phyloP scores from a whole-genome alignment of 2,888 invertebrate species.

The Gryllus longicercus region DNA sequence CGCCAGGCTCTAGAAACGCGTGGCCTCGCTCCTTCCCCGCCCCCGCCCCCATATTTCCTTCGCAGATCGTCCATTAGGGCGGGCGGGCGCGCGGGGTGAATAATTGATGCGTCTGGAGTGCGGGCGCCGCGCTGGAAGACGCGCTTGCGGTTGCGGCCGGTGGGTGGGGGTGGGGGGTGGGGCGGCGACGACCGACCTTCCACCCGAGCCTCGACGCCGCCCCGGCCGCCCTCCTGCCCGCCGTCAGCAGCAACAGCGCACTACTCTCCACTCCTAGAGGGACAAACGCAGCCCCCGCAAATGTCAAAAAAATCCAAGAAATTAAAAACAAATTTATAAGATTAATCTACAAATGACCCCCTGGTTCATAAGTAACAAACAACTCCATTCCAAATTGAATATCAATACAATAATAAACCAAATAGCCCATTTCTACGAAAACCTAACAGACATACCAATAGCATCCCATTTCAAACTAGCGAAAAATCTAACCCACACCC shows the following conservation, averaged over 20 bases:
- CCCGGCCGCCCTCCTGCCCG: background rate
- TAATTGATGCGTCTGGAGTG: background rate
- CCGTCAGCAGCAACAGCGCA: background rate
- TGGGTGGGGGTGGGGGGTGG: background rate
- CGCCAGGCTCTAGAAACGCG: too few species aligned
- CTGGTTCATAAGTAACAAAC: too few species aligned
- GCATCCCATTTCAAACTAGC: too few species aligned
- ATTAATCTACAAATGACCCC: too few species aligned
- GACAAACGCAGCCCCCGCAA: too few species aligned
- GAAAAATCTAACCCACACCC: too few species aligned
- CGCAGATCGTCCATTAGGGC: conserved; percentile 4
- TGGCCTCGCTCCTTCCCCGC: background rate
- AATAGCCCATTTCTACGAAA: too few species aligned
- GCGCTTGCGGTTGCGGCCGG: background rate
- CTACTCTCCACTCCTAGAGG: too few species aligned
- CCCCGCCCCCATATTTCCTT: background rate
- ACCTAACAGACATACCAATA: too few species aligned
- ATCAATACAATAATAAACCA: too few species aligned
- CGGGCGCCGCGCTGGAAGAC: background rate
- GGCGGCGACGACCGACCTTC: background rate
- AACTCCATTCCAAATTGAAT: too few species aligned
- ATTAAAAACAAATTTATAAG: too few species aligned
- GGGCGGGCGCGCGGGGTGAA: background rate
- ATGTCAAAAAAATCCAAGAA: background rate
- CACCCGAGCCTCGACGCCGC: background rate